These are phyloP conservation scores for Brachypodius melanocephalos DNA, from an alignment of 2,113 vertebrate genomes.

Conservation along the genomic window DNA sequence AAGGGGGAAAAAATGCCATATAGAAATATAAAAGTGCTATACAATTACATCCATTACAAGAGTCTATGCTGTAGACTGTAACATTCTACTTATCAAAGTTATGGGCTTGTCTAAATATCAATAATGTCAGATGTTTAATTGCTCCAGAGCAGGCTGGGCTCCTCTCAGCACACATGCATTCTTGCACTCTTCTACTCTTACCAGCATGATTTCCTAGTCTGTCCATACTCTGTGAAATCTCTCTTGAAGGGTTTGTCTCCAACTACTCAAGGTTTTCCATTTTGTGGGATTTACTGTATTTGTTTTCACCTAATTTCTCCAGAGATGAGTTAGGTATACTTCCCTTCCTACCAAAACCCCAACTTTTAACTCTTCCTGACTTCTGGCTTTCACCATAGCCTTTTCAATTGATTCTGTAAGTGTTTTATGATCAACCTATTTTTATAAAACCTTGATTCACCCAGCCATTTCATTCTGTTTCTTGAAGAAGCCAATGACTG, in stretches of 20 bases:
- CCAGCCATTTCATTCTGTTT: neutral
- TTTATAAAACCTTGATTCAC: neutral
- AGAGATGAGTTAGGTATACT: neutral
- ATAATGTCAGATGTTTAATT: neutral
- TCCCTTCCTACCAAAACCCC: neutral
- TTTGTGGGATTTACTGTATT: neutral
- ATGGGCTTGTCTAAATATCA: neutral
- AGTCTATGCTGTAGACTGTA: neutral
- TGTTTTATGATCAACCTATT: neutral
- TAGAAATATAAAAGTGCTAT: neutral
- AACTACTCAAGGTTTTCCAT: neutral
- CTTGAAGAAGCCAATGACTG: neutral
- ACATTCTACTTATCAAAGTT: neutral
- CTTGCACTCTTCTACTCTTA: neutral
- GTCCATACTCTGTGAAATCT: neutral
- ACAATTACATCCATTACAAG: neutral
- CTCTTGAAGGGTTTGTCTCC: neutral
- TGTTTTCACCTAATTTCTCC: neutral
- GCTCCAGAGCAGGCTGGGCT: neutral
- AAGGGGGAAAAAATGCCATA: neutral
- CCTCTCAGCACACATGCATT: neutral
- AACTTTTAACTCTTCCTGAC: neutral
- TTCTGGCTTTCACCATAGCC: neutral
- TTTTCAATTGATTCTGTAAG: neutral
- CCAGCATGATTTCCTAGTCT: neutral